Percentiles rank a stretch among this genome's conserved stretches.
phyloP scores from a whole-genome alignment of 2,113 vertebrate species.

The Ailurus styani region DNA sequence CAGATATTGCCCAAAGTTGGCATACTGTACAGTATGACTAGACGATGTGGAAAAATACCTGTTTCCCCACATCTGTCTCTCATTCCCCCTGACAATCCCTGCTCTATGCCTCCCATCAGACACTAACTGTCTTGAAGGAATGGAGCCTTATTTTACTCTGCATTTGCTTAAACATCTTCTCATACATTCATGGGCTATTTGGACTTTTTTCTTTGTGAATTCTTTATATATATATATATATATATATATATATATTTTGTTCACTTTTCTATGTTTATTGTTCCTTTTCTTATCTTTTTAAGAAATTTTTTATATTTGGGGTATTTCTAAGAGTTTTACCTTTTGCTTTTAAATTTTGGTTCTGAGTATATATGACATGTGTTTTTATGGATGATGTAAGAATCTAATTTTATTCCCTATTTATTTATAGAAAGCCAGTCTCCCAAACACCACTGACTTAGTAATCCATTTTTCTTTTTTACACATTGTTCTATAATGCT shows the following conservation, averaged over 20 bases:
- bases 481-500: not conserved
- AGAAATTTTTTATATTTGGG: too few relatives aligned
- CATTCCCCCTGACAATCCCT: not conserved
- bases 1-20: not conserved
- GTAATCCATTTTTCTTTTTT: not conserved
- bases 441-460: not conserved
- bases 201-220: not conserved
- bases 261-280: not conserved
- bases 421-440: not conserved
- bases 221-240: not conserved
- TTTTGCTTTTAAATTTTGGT: not conserved
- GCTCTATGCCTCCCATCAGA: too few relatives aligned
- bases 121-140: not conserved
- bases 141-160: not conserved
- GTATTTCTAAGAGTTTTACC: not conserved
- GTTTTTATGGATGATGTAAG: not conserved
- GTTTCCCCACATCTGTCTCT: rapidly evolving
- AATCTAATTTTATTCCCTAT: not conserved
- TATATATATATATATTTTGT: not conserved
- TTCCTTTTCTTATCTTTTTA: not conserved
- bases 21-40: not conserved
- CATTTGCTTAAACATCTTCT: not conserved
- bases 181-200: not conserved
- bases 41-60: not conserved
- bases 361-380: not conserved